Percentiles rank a stretch among this genome's conserved stretches.
phyloP scores from a whole-genome alignment of 1,140 invertebrate genomes.

The Drosophila biarmipes region DNA sequence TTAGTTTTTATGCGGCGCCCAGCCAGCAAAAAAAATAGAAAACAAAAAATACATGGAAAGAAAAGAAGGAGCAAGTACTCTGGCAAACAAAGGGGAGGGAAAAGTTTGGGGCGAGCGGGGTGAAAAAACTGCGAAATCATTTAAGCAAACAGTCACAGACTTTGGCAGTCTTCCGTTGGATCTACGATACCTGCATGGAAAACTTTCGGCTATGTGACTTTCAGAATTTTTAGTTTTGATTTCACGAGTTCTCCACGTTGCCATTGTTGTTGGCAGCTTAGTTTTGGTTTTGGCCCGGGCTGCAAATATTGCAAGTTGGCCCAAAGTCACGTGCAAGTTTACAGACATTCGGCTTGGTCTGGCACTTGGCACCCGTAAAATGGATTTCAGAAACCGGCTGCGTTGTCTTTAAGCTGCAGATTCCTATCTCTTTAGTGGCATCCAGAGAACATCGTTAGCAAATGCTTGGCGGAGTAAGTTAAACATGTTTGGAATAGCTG shows the following conservation, averaged over 20 bases:
- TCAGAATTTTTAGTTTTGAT: conserved; percentile 83
- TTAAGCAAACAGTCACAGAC: conserved; percentile 81
- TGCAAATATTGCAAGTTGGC: conserved; percentile 74
- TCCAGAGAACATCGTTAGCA: neutral
- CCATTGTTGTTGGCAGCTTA: conserved; percentile 63
- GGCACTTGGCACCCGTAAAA: conserved; percentile 42
- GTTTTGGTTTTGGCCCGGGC: conserved; percentile 58
- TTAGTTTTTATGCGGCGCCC: conserved; percentile 70
- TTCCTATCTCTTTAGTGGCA: neutral
- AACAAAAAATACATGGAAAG: neutral
- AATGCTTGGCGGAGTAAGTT: neutral
- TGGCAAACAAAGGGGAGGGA: conserved; percentile 36
- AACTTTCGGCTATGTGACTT: conserved; percentile 79
- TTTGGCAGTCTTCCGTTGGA: conserved; percentile 67
- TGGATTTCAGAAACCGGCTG: conserved; percentile 22
- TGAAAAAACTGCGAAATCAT: conserved; percentile 71
- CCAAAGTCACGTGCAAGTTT: conserved; percentile 81
- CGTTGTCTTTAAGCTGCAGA: conserved; percentile 24
- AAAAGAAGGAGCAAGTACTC: conserved; percentile 23
- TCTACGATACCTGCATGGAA: conserved; percentile 51
- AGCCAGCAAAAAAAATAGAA: neutral
- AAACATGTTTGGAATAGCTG: neutral
- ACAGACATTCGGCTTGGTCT: conserved; percentile 70
- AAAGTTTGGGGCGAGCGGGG: conserved; percentile 20
- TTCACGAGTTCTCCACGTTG: conserved; percentile 53